Evolutionary conservation across 2,888 invertebrate species (phyloP), one percentile per base, ranked within the genome.

Genomic region (Drosophila mimetica): DNA sequence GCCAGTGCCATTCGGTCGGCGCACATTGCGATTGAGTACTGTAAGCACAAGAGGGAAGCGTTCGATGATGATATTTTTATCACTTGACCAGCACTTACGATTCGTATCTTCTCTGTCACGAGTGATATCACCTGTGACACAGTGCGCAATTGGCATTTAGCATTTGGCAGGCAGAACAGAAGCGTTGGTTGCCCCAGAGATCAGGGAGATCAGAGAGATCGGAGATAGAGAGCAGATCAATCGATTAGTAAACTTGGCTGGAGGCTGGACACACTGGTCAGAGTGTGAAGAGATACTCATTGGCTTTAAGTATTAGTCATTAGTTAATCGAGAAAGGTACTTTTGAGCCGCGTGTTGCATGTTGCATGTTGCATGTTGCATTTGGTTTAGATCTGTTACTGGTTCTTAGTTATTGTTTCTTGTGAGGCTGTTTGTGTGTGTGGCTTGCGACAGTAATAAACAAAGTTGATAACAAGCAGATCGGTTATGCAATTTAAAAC

Each of bases 1-100:
- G 41, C 89, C 90, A 59, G 91, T 90, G 53, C 91, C 90, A 64
- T 91, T 91, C 54, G 91, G 91, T 55, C 91, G 89, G 77, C 96
- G 94, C 89, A 95, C 96, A 91, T 96, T 96, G 75, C 96, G 94
- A 91, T 95, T 96, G 91, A 96, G 95, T 91, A 96, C 96, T 96
- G 92, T 30, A 92, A 90, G 75, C 41, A 18, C 28, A 20, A 22
- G 13, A 1, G 8, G 11, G 18, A 18, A 4, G 5, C 18, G 4
- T 4, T 11, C 20, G 39, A 39, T 2, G 20, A 39, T 39, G 13
- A 39, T 6, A 13, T 18, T 1, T 1, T 2, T 2, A 1, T 1
- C 7, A 25, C 7, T 7, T 6, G 0, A 9, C 5, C 18, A 4
- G 22, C 37, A 95, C 96, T 96, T 93, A 96, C 96, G 93, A 92